Percentiles rank a stretch among this genome's conserved stretches.
phyloP scores from a whole-genome alignment of 2,888 invertebrate genomes.

The Lepidocyrtinus sp. region DNA sequence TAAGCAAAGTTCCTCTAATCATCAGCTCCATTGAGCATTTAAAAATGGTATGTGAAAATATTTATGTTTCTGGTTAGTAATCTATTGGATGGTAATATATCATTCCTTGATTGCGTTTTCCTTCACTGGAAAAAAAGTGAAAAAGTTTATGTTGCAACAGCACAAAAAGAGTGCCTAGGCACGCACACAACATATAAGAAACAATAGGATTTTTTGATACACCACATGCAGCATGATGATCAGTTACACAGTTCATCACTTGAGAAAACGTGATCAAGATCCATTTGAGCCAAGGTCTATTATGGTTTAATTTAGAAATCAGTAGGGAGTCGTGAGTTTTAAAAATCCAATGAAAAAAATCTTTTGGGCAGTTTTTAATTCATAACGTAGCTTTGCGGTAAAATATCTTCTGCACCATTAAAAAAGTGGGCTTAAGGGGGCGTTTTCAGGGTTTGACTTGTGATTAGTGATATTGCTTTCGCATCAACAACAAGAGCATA shows the following conservation, averaged over 20 bases:
- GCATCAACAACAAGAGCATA: slow-evolving; percentile 26
- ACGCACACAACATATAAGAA: too few species aligned
- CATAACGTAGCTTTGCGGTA: slow-evolving; percentile 46
- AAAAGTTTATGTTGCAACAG: too few species aligned
- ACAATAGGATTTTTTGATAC: too few species aligned
- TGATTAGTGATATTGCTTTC: slow-evolving; percentile 53
- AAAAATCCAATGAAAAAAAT: slow-evolving; percentile 49
- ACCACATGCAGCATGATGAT: too few species aligned
- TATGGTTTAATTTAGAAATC: slow-evolving; percentile 59
- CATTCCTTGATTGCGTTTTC: too few species aligned
- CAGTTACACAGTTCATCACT: slow-evolving; percentile 30
- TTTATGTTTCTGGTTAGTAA: too few species aligned
- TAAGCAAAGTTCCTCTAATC: slow-evolving; percentile 31
- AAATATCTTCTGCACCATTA: slow-evolving; percentile 25
- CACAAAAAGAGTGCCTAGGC: too few species aligned
- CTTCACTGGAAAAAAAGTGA: too few species aligned
- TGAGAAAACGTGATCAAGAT: slow-evolving; percentile 54
- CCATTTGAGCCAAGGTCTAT: slow-evolving; percentile 51
- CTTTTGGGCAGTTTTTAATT: slow-evolving; percentile 24
- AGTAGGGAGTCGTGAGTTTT: slow-evolving; percentile 56
- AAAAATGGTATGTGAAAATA: too few species aligned
- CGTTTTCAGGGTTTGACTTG: slow-evolving; percentile 59
- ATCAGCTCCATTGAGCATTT: too few species aligned
- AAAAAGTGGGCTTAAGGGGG: slow-evolving; percentile 47
- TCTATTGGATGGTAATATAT: too few species aligned